Percentiles rank a stretch among this genome's conserved stretches.
Conservation (phyloP, 2,888 invertebrate species). For the Pachycephus smyrnensis region DNA sequence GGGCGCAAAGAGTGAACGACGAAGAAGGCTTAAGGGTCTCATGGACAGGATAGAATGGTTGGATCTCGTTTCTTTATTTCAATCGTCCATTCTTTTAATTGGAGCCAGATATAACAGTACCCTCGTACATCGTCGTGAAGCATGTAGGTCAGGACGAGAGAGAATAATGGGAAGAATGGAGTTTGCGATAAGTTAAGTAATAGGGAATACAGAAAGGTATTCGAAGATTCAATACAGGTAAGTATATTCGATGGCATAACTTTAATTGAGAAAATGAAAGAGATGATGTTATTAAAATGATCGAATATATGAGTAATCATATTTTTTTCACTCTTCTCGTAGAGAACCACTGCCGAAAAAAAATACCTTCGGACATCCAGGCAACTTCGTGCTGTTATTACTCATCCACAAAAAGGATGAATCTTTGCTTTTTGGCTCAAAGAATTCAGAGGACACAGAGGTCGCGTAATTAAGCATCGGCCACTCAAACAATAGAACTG, state of each 20-base stretch:
- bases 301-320: not conserved
- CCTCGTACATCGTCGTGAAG: not conserved
- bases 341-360: not conserved
- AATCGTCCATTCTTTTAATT: constrained; percentile 31
- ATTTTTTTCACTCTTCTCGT: not conserved
- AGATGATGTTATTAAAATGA: not conserved
- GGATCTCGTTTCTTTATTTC: constrained; percentile 17
- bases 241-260: not conserved
- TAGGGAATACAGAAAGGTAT: constrained; percentile 1
- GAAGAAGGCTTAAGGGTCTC: not conserved
- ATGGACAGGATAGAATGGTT: not conserved
- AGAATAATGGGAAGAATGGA: constrained; percentile 16
- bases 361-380: not conserved
- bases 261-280: not conserved
- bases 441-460: not conserved
- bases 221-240: not conserved
- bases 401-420: not conserved
- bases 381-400: not conserved
- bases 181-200: constrained; percentile 16
- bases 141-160: constrained; percentile 25
- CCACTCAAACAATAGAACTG: not conserved
- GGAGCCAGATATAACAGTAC: constrained; percentile 22
- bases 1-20: not conserved
- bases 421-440: not conserved
- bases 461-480: not conserved